Evolutionary conservation across 2,888 invertebrate genomes (phyloP), one percentile per base, ranked within the genome.

Genomic region (Amorpha juglandis): DNA sequence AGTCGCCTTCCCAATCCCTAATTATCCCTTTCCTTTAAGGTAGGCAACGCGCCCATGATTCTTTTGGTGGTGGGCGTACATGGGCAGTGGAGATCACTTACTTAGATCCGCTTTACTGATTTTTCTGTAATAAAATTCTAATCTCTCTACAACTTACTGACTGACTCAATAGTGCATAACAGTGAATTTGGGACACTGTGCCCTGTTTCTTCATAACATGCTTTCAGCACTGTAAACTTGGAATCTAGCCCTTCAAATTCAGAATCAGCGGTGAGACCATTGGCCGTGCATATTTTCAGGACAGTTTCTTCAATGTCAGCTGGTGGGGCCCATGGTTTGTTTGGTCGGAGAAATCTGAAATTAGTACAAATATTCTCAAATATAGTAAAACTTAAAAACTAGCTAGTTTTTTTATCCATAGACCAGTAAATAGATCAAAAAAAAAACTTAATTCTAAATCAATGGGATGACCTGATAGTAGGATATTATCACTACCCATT

Each of bases 141-240:
- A 16, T 35, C 16, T 21, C 4, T 19, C 51, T 45, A 35, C 7
- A 65, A 81, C 93, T 84, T 88, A 96, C 96, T 95, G 64, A 98
- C 94, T 63, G 95, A 96, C 76, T 95, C 94, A 69, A 99, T 95
- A 62, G 94, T 94, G 78, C 96, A 95, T n/a, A 99, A 88, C 63
- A 96, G 86, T 0, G 97, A 97, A 92, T 97, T 98, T 0, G 98
- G 98, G 12, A 99, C 95, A 69, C 94, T 84, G 84, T 98, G 96
- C 8, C 96, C 92, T 69, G 98, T 96, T 82, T 96, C 95, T 55
- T 95, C 90, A 71, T 93, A 95, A 78, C 97, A 97, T 7, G 95
- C 94, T 45, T 94, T 93, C 4, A 98, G 91, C 9, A 98, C 88
- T 45, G 94, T 89, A 83, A 95, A 98, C 85, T 97, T 96, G 11